Evolutionary conservation across 2,888 invertebrate genomes (phyloP), one percentile per base, ranked within the genome.

Genomic region (Acanthosepion esculentum): DNA sequence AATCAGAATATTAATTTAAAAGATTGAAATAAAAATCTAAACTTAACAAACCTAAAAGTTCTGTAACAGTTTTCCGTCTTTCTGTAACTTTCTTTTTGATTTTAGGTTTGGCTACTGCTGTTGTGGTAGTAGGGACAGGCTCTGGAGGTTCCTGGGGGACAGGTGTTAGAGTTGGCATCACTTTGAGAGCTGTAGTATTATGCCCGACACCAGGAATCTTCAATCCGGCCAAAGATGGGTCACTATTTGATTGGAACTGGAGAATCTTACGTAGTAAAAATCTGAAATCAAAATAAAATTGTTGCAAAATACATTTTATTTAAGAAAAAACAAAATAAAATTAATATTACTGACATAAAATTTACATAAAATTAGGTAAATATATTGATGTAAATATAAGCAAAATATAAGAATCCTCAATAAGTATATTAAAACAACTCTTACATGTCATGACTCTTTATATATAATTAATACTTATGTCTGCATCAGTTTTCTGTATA

Each of bases 201-300:
- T 95, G 64, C 53, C 94, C 64, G 48, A 92, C 48, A 94, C 33
- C 64, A 48, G 94, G 94, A 33, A 94, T 64, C 64, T 95, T 95
- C 20, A 95, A 93, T n/a, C 95, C 92, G 18, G 94, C 29, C 10
- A 95, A 91, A 15, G 95, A 94, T 48, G 95, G 94, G 29, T 97
- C 97, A 48, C 96, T 95, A 18, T 96, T 95, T 2, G 97, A 96
- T 95, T 97, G 97, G 94, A 97, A 97, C 95, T 97, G 97, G 59
- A 97, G 96, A 48, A 99, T 97, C 97, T 98, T 98, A 95, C 98
- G 98, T 55, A 99, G 98, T 92, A 99, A 97, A 97, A 98, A 99
- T 96, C 98, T 97, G 95, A 15, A 96, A 95, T 48, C 94, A 92
- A 53, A 91, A 91, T 29, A 55, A 94, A 94, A 29, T 78, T 41